phyloP scores from a whole-genome alignment of 2,113 vertebrate genomes.

The Gymnarchus niloticus region DNA sequence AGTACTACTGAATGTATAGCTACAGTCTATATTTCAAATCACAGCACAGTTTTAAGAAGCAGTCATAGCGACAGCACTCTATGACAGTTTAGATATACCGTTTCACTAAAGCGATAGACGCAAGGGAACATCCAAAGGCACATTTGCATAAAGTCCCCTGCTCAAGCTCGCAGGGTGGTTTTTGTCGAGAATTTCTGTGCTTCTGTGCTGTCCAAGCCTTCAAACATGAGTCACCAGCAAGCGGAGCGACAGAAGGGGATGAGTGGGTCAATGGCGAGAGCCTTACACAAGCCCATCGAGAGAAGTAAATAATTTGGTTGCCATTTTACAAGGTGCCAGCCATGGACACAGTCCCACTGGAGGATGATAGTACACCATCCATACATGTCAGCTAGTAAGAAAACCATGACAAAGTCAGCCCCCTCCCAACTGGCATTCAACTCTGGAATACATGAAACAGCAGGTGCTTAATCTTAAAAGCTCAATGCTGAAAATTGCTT shows the following conservation, averaged over 20 bases:
- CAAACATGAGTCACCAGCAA: constrained; percentile 4
- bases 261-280: neutral
- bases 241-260: neutral
- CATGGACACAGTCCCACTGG: neutral
- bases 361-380: neutral
- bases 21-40: constrained; percentile 4
- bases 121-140: neutral
- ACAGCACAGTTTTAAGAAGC: neutral
- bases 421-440: neutral
- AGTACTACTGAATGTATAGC: neutral
- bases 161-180: neutral
- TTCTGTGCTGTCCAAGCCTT: neutral
- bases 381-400: neutral
- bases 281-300: neutral
- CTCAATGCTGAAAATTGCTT: neutral
- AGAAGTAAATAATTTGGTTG: neutral
- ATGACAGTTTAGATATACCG: neutral
- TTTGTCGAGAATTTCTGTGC: neutral
- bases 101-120: neutral
- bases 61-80: neutral
- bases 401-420: neutral
- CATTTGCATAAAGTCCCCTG: constrained; percentile 4
- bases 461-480: neutral
- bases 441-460: neutral
- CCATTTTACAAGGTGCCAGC: neutral